phyloP scores from a whole-genome alignment of 2,888 invertebrate genomes.

The Scaptomyza parva region DNA sequence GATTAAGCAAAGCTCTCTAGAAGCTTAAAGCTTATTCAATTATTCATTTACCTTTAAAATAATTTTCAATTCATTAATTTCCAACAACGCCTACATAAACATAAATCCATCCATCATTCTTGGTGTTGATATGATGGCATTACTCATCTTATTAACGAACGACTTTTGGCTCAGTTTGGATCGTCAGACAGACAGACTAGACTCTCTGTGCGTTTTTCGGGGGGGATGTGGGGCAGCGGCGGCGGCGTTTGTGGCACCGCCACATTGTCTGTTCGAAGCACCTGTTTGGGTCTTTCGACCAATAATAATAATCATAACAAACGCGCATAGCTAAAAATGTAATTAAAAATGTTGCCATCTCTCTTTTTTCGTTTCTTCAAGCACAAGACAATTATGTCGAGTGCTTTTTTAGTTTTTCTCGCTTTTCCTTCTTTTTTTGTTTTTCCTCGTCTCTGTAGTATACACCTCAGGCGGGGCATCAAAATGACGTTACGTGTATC shows the following conservation, averaged over 20 bases:
- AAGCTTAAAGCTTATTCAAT: not conserved
- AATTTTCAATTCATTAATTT: not conserved
- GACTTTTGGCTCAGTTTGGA: slow-evolving; percentile 8
- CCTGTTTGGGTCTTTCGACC: slow-evolving; percentile 49
- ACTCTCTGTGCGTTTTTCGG: too few species aligned
- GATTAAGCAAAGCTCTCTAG: not conserved
- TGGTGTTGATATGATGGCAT: slow-evolving; percentile 6
- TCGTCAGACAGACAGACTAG: too few species aligned
- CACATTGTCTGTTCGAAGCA: slow-evolving; percentile 45
- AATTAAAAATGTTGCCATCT: slow-evolving; percentile 63
- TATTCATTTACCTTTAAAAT: not conserved
- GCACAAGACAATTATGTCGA: slow-evolving; percentile 6
- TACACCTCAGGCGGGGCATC: too few species aligned
- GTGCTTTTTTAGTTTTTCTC: slow-evolving; percentile 24
- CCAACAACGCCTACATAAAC: not conserved
- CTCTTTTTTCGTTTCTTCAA: slow-evolving; percentile 11
- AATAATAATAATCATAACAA: slow-evolving; percentile 34
- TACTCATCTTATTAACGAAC: slow-evolving; percentile 1
- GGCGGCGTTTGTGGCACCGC: too few species aligned
- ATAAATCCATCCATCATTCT: not conserved
- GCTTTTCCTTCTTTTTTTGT: slow-evolving; percentile 21
- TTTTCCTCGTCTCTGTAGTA: too few species aligned
- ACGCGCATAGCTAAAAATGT: slow-evolving; percentile 44
- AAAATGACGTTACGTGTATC: slow-evolving; percentile 52
- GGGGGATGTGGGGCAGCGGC: too few species aligned